phyloP scores from a whole-genome alignment of 1,140 invertebrate species.

The Drosophila teissieri region DNA sequence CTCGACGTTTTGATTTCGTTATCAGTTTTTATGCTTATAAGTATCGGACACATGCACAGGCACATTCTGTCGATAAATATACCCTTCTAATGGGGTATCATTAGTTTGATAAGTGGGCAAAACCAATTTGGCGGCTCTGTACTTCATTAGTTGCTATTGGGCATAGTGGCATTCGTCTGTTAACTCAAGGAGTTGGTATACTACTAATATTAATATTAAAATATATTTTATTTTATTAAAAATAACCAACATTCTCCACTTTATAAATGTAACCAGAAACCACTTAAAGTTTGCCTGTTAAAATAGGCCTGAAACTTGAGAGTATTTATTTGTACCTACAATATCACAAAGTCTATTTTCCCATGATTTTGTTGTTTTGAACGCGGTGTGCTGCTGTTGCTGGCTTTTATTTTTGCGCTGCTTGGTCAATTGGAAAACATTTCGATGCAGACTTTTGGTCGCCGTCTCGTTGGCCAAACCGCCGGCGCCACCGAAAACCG shows the following conservation, averaged over 20 bases:
- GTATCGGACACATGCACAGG: conserved; percentile 53
- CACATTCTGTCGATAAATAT: conserved; percentile 20
- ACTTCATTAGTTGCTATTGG: too few species aligned
- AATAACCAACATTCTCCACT: too few species aligned
- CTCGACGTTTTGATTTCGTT: conserved; percentile 81
- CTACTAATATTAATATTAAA: too few species aligned
- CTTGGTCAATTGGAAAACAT: conserved; percentile 83
- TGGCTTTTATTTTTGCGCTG: conserved; percentile 75
- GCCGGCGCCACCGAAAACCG: conserved; percentile 32
- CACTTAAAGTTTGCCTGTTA: too few species aligned
- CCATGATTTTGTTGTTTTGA: conserved; percentile 15
- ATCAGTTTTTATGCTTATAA: conserved; percentile 83
- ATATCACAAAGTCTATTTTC: not conserved
- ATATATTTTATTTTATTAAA: too few species aligned
- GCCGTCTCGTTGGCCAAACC: conserved; percentile 46
- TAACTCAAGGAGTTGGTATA: too few species aligned
- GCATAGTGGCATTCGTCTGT: too few species aligned
- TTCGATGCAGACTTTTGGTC: conserved; percentile 79
- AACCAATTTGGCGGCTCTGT: not conserved
- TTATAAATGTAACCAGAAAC: too few species aligned
- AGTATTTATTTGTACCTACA: not conserved
- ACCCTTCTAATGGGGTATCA: conserved; percentile 3
- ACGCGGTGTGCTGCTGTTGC: conserved; percentile 36
- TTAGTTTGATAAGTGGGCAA: not conserved
- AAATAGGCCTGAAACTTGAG: not conserved